Conservation (phyloP, 2,797 vertebrate genomes). For the Pipistrellus nathusii region DNA sequence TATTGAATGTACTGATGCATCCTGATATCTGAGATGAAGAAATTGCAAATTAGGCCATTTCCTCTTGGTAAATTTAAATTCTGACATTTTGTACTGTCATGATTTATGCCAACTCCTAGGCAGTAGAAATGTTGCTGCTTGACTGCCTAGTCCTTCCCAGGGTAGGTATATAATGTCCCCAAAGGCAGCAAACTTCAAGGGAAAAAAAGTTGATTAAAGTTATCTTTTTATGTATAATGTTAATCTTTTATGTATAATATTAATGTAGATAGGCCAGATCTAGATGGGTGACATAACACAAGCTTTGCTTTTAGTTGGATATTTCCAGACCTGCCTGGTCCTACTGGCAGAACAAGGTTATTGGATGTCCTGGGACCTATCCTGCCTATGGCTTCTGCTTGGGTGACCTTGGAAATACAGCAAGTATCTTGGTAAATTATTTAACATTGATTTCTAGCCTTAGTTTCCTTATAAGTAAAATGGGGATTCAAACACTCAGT, state of each 20-base stretch:
- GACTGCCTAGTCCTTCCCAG: neutral
- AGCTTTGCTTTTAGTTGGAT: neutral
- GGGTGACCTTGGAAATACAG: neutral
- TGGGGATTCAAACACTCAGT: neutral
- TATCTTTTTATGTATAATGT: neutral
- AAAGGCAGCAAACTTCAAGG: neutral
- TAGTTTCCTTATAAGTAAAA: neutral
- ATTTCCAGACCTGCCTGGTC: neutral
- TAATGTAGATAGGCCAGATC: neutral
- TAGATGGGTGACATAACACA: neutral
- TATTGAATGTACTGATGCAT: conserved; percentile 64
- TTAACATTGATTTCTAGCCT: neutral
- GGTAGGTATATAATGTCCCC: neutral
- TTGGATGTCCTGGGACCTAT: neutral
- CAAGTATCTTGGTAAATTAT: neutral
- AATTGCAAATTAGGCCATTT: conserved; percentile 47
- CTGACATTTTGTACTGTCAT: conserved; percentile 19
- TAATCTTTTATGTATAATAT: neutral
- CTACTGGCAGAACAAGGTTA: neutral
- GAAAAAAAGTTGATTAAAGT: neutral
- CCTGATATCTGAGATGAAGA: conserved; percentile 65
- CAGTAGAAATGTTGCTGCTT: conserved; percentile 16
- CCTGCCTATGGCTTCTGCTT: neutral
- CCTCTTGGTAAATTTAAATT: conserved; percentile 67
- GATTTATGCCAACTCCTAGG: conserved; percentile 37